Evolutionary conservation across 2,797 vertebrate species (phyloP), one percentile per base, ranked within the genome.

Genomic region (Thripadectes ignobilis): DNA sequence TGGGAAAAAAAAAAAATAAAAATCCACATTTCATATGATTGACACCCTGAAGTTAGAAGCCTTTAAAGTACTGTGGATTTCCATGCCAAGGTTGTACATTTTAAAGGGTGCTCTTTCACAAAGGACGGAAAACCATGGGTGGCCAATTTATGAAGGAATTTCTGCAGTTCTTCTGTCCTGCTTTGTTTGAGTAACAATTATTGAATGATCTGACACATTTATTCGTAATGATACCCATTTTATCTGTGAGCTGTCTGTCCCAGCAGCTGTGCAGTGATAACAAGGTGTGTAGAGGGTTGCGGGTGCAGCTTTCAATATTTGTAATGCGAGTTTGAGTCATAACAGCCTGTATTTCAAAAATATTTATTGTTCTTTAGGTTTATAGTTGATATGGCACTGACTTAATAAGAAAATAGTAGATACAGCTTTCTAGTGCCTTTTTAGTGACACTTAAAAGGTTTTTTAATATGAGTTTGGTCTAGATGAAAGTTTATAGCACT

Each of bases 121-220:
- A 79, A 87, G 59, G 38, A 87, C 20, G 18, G 27, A 54, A 73
- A 85, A 67, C 27, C 0, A 1, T 75, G 63, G 61, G 85, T 79
- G 69, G 71, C n/a, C 43, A 78, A 73, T 93, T 92, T 89, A 69
- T 90, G 57, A 82, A 81, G 66, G 86, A 88, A 79, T 86, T 92
- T 92, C 66, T 3, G 0, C 49, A 76, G 48, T 63, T 75, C 62
- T 65, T 84, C 69, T 84, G 16, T 79, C 13, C 10, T 81, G 73
- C 63, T 91, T 84, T 82, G 29, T 77, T 52, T 81, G 58, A 92
- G 27, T 81, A 85, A 76, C 75, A 92, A 66, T 86, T 88, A 67
- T 52, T 84, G 88, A 88, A 81, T 76, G 58, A 94, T 95, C n/a
- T 95, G 85, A 82, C 80, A 93, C 66, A 48, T 95, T 83, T 93